Percentiles rank a stretch among this genome's conserved stretches.
phyloP scores from a whole-genome alignment of 2,888 invertebrate species.

The Pandemis heparana region DNA sequence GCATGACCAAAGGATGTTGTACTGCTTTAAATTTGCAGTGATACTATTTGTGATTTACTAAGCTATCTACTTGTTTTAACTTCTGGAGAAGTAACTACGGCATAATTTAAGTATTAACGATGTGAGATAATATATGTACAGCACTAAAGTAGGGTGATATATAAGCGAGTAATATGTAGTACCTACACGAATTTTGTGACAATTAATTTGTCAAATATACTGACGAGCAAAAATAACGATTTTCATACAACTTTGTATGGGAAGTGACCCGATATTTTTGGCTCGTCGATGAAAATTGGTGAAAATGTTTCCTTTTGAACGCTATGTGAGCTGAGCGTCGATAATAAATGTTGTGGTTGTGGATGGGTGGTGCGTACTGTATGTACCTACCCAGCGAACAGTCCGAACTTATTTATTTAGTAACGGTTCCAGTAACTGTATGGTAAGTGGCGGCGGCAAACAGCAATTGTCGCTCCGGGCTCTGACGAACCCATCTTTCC shows the following conservation, averaged over 20 bases:
- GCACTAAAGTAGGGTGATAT: too few relatives aligned
- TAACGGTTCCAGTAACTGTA: constrained; percentile 45
- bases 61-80: neutral
- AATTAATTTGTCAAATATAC: too few relatives aligned
- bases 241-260: too few relatives aligned
- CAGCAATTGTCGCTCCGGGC: constrained; percentile 21
- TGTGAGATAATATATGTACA: too few relatives aligned
- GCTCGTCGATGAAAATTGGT: too few relatives aligned
- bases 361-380: constrained; percentile 2
- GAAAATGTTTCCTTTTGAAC: neutral
- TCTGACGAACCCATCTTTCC: neutral
- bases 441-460: constrained; percentile 37
- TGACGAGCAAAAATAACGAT: too few relatives aligned
- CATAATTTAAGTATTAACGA: neutral
- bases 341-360: constrained; percentile 12
- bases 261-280: too few relatives aligned
- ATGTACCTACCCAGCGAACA: constrained; percentile 5
- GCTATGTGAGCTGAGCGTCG: neutral
- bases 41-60: neutral
- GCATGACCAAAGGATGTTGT: constrained; percentile 29
- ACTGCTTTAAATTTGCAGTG: neutral
- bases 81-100: neutral
- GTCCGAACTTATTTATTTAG: constrained; percentile 40
- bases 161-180: too few relatives aligned
- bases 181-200: too few relatives aligned